These are phyloP conservation scores for Orthosia incerta DNA, from an alignment of 2,888 invertebrate genomes.

Conservation along the genomic window DNA sequence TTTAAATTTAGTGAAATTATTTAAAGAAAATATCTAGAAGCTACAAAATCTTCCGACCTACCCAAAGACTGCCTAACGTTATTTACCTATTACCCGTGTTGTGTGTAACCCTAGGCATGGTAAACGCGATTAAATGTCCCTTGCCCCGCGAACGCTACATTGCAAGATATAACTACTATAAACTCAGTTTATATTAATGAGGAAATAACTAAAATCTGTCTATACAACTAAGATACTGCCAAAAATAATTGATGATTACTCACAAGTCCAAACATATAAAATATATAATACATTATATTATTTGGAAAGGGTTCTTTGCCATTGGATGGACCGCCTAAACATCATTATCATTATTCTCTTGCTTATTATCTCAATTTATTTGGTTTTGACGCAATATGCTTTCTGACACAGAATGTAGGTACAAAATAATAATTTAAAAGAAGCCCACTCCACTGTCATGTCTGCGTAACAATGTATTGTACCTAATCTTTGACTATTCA, in stretches of 20 bases:
- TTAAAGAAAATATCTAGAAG: constrained; percentile 82
- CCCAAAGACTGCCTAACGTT: constrained; percentile 91
- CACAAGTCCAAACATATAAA: background rate
- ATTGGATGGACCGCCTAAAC: constrained; percentile 3
- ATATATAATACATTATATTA: background rate
- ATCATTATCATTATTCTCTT: background rate
- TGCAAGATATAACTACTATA: constrained; percentile 75
- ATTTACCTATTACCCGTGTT: constrained; percentile 85
- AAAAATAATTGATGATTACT: constrained; percentile 3
- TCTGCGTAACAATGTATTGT: background rate
- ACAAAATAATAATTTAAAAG: background rate
- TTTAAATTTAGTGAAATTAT: constrained; percentile 79
- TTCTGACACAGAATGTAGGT: background rate
- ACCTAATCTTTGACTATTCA: constrained; percentile 19
- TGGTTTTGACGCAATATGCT: too few species aligned
- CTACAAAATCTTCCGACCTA: constrained; percentile 90
- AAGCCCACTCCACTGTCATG: background rate
- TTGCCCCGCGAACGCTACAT: constrained; percentile 82
- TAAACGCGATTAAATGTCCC: constrained; percentile 77
- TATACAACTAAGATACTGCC: constrained; percentile 21
- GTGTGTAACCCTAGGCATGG: constrained; percentile 84
- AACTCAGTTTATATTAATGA: background rate
- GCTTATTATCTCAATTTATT: too few species aligned
- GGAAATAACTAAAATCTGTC: constrained; percentile 6
- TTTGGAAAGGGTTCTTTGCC: background rate